Evolutionary conservation across 2,888 invertebrate genomes (phyloP).

Genomic region (Leptopterna dolabrata): DNA sequence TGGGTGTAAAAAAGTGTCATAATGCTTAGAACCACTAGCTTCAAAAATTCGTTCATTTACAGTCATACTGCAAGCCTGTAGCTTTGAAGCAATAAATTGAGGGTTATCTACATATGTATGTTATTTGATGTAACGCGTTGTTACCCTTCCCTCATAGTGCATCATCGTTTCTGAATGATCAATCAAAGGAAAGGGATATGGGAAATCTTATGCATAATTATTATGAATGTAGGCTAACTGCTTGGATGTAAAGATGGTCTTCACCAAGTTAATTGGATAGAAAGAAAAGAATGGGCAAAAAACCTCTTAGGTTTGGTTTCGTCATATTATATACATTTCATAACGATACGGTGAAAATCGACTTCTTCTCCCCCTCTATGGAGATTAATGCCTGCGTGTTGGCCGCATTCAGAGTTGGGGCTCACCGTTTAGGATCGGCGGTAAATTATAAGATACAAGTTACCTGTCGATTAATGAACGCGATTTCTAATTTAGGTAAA

Average conservation of each 20-base stretch:
- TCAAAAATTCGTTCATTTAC: no score
- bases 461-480: background rate
- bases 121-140: background rate
- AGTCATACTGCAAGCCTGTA: no score
- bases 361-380: background rate
- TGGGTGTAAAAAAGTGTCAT: no score
- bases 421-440: background rate
- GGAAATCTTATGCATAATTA: background rate
- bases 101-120: no score
- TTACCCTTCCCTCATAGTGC: background rate
- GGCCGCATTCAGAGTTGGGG: background rate
- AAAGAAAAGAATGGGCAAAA: background rate
- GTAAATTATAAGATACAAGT: background rate
- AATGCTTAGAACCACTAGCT: no score
- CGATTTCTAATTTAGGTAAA: background rate
- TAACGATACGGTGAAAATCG: no score
- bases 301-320: no score
- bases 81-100: no score
- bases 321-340: no score
- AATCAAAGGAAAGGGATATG: background rate
- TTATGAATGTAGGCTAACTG: background rate
- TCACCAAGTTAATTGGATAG: background rate
- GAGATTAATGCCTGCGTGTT: background rate
- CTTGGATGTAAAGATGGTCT: background rate
- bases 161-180: background rate